Evolutionary conservation across 2,113 vertebrate species (phyloP).

Genomic region (Gobiocypris rarus): DNA sequence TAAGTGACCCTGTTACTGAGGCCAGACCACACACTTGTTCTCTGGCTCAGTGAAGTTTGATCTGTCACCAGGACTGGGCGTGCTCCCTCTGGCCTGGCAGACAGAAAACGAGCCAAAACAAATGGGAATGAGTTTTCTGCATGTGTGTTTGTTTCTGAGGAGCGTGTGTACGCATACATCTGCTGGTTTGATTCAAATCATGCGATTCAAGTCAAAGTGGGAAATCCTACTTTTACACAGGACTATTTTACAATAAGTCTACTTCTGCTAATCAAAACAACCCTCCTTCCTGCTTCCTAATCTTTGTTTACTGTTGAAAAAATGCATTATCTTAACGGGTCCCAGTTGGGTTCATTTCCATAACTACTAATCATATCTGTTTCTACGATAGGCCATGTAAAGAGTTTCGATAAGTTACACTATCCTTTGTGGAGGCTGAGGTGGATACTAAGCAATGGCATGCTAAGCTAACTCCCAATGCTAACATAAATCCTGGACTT

Average conservation of each 20-base stretch:
- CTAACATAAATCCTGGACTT: not conserved
- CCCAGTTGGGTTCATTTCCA: conserved; percentile 5
- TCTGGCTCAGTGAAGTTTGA: conserved; percentile 19
- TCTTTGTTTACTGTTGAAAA: not conserved
- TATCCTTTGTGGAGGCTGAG: not conserved
- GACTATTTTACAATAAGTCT: not conserved
- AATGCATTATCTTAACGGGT: not conserved
- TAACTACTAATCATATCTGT: not conserved
- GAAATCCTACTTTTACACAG: not conserved
- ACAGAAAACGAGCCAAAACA: conserved; percentile 23
- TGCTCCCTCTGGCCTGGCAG: conserved; percentile 9
- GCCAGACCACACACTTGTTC: conserved; percentile 37
- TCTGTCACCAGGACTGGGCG: conserved; percentile 13
- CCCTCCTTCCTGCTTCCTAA: conserved; percentile 8
- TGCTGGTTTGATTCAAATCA: conserved; percentile 20
- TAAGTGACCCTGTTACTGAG: conserved; percentile 11
- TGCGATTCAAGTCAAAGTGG: not conserved
- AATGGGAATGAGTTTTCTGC: not conserved
- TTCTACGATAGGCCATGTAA: not conserved
- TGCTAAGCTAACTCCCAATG: not conserved
- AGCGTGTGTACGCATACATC: not conserved
- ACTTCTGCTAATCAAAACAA: conserved; percentile 12
- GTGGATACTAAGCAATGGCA: not conserved
- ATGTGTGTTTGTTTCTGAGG: not conserved
- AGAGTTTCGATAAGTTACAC: not conserved